Evolutionary conservation across 2,797 vertebrate species (phyloP).

Genomic region (Allobates femoralis): DNA sequence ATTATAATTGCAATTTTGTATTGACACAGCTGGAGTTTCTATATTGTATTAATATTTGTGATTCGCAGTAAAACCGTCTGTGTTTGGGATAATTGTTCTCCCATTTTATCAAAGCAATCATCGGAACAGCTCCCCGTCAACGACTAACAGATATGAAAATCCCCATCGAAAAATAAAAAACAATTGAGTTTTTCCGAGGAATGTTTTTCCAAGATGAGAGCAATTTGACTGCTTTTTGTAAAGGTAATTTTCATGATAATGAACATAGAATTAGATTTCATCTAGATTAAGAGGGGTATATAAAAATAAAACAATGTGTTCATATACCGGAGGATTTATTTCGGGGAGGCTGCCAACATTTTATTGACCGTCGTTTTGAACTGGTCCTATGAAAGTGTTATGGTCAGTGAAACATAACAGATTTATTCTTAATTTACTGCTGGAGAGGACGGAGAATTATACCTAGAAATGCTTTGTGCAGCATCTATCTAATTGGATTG

Average conservation of each 20-base stretch:
- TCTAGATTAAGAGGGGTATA: conserved; percentile 6
- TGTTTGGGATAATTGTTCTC: conserved; percentile 50
- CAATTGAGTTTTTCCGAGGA: not conserved
- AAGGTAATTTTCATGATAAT: not conserved
- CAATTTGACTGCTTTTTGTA: not conserved
- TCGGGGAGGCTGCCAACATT: conserved; percentile 2
- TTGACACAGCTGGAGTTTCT: conserved; percentile 44
- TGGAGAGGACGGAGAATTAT: conserved; percentile 38
- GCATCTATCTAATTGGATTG: conserved; percentile 50
- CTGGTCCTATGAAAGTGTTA: conserved; percentile 32
- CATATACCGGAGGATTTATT: not conserved
- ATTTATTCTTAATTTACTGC: conserved; percentile 47
- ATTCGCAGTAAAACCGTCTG: conserved; percentile 37
- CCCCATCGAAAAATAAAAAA: not conserved
- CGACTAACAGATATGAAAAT: conserved; percentile 13
- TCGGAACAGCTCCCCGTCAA: conserved; percentile 30
- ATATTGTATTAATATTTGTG: conserved; percentile 50
- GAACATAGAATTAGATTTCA: conserved; percentile 12
- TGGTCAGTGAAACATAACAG: conserved; percentile 52
- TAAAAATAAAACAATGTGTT: conserved; percentile 27
- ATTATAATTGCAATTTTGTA: conserved; percentile 51
- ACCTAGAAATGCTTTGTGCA: conserved; percentile 54
- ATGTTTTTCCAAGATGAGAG: not conserved
- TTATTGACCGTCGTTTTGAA: conserved; percentile 42
- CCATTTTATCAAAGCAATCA: conserved; percentile 55